Base-by-base conservation (phyloP, 1,140 invertebrate genomes). In the Fopius arisanus region DNA sequence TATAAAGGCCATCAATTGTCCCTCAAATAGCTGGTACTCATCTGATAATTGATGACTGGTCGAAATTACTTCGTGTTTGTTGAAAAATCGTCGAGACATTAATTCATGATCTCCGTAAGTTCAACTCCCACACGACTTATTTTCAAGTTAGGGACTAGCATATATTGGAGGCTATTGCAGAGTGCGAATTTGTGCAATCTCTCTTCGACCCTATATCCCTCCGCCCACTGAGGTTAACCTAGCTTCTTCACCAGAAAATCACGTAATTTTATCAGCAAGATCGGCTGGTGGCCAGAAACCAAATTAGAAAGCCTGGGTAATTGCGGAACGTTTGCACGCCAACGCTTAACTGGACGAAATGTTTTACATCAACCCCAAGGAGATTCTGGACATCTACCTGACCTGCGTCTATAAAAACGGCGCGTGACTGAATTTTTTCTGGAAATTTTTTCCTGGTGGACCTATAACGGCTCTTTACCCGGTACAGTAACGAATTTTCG, bases 291-390 rank as follows among this genome's bases (percentile, higher is more conserved):
- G 70, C 75, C 77, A 78, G 77, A 79, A 78, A 73, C 79, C 75
- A 79, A 82, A 84, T 84, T 84, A 84, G 80, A 84, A 83, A 82
- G 81, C 79, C 62, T 75, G 75, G 75, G 75, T 84, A 84, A 83
- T 84, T 84, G 82, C 80, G 76, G 75, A 76, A 78, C 75, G 79
- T 82, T 82, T 78, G 82, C 82, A 84, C 82, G 82, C 82, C 70
- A 84, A 77, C 77, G 70, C 75, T 75, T 16, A 78, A 78, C 79
- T 78, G 78, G 78, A 79, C 82, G 81, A 83, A 80, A 82, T 80
- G 75, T 73, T 78, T 74, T 59, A 63, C 51, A 69, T 54, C 70
- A 65, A 66, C 72, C 54, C 54, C 70, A 48, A 68, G 33, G 37
- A 41, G 33, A 68, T 62, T 12, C 37, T 41, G 29, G 29, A 31